These are phyloP conservation scores for Ichneumon xanthorius DNA, from an alignment of 2,888 invertebrate species.

Conservation along the genomic window DNA sequence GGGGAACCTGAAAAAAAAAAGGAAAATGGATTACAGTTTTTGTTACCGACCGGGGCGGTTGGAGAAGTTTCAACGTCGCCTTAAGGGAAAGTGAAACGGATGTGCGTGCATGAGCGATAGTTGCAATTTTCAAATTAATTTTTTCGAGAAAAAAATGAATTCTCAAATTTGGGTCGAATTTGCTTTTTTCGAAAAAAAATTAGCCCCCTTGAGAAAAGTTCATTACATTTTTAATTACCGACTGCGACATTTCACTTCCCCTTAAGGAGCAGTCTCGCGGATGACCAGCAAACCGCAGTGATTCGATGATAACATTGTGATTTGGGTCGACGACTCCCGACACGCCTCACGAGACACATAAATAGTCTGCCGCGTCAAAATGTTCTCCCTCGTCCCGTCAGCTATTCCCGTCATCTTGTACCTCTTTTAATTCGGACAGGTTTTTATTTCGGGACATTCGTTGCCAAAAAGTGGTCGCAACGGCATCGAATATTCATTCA, in stretches of 20 bases:
- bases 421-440: constrained; percentile 1
- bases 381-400: background rate
- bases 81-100: no score
- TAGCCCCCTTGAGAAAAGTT: background rate
- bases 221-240: no score
- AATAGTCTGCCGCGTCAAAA: constrained; percentile 60
- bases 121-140: no score
- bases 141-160: no score
- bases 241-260: no score
- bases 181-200: background rate
- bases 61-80: no score
- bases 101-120: no score
- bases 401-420: constrained; percentile 3
- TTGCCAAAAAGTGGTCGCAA: background rate
- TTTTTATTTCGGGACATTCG: background rate
- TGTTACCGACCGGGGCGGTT: no score
- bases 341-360: constrained; percentile 58
- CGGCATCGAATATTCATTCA: constrained; percentile 12
- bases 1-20: no score
- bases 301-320: constrained; percentile 52
- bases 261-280: no score
- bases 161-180: no score
- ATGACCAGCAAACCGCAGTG: background rate
- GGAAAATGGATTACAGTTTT: no score
- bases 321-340: constrained; percentile 67